Evolutionary conservation across 2,113 vertebrate species (phyloP), one percentile per base, ranked within the genome.

Genomic region (Seriola rivoliana): DNA sequence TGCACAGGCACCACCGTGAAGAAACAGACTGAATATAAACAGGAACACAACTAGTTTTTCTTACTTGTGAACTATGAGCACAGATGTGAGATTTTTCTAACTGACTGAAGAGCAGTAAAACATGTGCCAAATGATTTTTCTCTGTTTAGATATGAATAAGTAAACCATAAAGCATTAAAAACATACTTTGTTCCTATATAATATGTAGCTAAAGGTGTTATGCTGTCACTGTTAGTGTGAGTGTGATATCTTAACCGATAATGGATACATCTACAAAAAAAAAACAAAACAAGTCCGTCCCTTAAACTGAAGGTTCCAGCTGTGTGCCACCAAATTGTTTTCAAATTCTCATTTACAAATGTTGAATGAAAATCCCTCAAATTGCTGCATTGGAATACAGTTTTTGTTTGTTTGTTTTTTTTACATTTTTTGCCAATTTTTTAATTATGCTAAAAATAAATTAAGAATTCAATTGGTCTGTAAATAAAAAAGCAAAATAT

Each of bases 1-100:
- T 62, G 55, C 64, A 75, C 82, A 92, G 89, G 85, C 85, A 86
- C 82, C 54, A 52, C 71, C 42, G 71, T 77, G 60, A 57, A 38
- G 42, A 38, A 36, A 32, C 16, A 23, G 42, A 36, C 36, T 32
- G n/a, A 50, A 75, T 46, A 67, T 40, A 48, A 57, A 17, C 58
- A 44, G 68, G 77, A 66, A 57, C 12, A 46, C 57, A 58, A 64
- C n/a, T 23, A 42, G 17, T 72, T 84, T 55, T 63, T 73, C 42
- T 78, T 14, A 32, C 8, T 9, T 8, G 2, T 48, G 14, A 46
- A 36, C 23, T 23, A 1, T 36, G 16, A 57, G 10, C 23, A 44
- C 38, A 34, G 13, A 21, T 65, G n/a, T 21, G 5, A 54, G 29
- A 8, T 54, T 12, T 34, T 32, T 29, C 29, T 29, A 29, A 29